These are phyloP conservation scores for Mimas tiliae DNA, from an alignment of 2,888 invertebrate genomes.

Conservation along the genomic window DNA sequence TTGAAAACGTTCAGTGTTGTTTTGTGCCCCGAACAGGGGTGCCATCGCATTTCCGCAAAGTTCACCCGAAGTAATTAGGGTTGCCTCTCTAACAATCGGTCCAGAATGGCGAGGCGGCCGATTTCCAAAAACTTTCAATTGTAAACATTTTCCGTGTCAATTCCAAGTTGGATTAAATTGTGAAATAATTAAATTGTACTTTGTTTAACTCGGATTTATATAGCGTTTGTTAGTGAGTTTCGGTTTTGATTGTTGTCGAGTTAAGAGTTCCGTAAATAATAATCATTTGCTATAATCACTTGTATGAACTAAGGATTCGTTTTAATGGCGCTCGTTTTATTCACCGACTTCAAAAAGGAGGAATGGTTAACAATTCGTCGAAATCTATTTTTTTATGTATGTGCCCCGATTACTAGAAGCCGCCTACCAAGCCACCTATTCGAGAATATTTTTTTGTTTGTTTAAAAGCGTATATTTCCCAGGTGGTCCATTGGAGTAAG, in stretches of 20 bases:
- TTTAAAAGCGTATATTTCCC: too few relatives aligned
- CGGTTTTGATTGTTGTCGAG: slow-evolving; percentile 4
- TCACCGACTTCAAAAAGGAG: too few relatives aligned
- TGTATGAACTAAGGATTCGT: not conserved
- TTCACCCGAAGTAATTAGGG: slow-evolving; percentile 35
- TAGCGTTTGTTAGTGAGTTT: slow-evolving; percentile 15
- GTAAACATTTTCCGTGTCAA: slow-evolving; percentile 22
- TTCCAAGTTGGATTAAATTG: slow-evolving; percentile 8
- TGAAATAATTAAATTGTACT: slow-evolving; percentile 13
- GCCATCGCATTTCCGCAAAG: slow-evolving; percentile 30
- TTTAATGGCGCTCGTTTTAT: not conserved
- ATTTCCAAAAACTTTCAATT: slow-evolving; percentile 18
- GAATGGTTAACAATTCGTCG: too few relatives aligned
- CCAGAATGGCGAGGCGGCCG: not conserved
- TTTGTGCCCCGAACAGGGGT: slow-evolving; percentile 17
- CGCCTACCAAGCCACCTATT: too few relatives aligned
- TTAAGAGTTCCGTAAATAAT: not conserved
- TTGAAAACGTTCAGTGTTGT: slow-evolving; percentile 7
- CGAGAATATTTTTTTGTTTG: too few relatives aligned
- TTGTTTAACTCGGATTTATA: slow-evolving; percentile 10
- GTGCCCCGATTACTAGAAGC: too few relatives aligned
- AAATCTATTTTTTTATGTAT: too few relatives aligned
- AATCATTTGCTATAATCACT: not conserved
- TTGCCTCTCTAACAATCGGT: slow-evolving; percentile 29
- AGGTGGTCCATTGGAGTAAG: too few relatives aligned